Base-by-base conservation (phyloP, 2,888 invertebrate genomes). In the Candidula unifasciata region DNA sequence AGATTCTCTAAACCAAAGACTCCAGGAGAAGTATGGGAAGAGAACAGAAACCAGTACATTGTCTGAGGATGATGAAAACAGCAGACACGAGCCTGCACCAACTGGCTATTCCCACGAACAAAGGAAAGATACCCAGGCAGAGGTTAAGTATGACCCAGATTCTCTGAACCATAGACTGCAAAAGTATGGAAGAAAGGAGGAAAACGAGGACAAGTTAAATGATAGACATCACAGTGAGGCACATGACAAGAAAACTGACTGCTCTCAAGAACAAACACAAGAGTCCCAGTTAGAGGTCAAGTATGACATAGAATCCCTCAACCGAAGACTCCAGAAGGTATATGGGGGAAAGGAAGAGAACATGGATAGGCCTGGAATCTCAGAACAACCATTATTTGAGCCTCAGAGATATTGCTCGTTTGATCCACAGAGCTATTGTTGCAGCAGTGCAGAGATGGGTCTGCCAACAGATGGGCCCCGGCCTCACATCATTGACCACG, bases 381-480 rank as follows among this genome's bases (percentile, higher is more conserved):
- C 27, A 37, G 24, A 16, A 6, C 37, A 5, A 21, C 44, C 24
- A 6, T 3, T 16, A 10, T 27, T 66, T 66, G 69, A 81, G 10
- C n/a, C 71, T 3, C 57, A 57, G 0, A 35, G 18, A 2, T 74
- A 73, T 24, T 24, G 33, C n/a, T 35, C 27, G 24, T 27, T 66
- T 66, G 69, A 81, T 13, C n/a, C 71, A n/a, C 57, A 57, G 0
- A 35, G 18, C 10, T 74, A 73, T 24, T 24, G 33, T 27, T 64
- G 76, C 30, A 74, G 66, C 82, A 84, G 84, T 37, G 82, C 81
- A 16, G 60, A 82, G 60, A 30, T 68, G 6, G 86, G 84, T 13
- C 73, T 86, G 27, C n/a, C 84, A 13, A 86, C 86, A n/a, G 84
- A 86, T 57, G 86, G 84, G 5, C 71, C 86, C 3, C 35, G 82